Percentiles rank a stretch among this genome's conserved stretches.
Conservation (phyloP, 2,113 vertebrate species). For the Euleptes europaea region DNA sequence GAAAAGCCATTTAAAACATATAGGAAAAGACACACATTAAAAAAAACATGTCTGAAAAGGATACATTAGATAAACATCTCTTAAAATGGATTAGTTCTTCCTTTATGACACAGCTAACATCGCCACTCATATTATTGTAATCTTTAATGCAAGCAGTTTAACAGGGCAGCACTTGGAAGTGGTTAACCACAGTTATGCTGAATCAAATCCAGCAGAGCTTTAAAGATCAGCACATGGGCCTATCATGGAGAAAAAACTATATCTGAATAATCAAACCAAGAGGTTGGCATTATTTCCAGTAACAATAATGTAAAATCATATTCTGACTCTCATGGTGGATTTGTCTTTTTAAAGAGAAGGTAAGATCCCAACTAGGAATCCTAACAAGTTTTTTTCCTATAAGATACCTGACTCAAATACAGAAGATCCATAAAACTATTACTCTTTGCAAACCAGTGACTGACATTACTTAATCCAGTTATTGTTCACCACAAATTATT, state of each 20-base stretch:
- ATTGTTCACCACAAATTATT: not conserved
- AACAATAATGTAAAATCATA: constrained; percentile 16
- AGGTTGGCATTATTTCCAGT: constrained; percentile 3
- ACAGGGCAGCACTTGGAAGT: not conserved
- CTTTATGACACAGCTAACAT: not conserved
- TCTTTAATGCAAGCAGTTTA: not conserved
- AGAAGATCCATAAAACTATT: not conserved
- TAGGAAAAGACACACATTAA: not conserved
- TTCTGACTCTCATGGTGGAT: not conserved
- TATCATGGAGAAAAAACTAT: constrained; percentile 9
- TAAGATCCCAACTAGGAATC: not conserved
- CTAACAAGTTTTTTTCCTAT: not conserved
- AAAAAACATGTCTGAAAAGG: constrained; percentile 7
- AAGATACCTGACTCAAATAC: not conserved
- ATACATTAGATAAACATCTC: not conserved
- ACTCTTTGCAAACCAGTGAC: not conserved
- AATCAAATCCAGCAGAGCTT: not conserved
- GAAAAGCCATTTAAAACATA: not conserved
- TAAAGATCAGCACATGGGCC: not conserved
- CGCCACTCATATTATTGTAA: constrained; percentile 4
- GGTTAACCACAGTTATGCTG: not conserved
- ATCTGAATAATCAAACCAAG: constrained; percentile 27
- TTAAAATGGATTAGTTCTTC: constrained; percentile 13
- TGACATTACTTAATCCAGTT: not conserved
- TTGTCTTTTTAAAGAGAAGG: not conserved